Evolutionary conservation across 2,888 invertebrate species (phyloP).

Genomic region (Parnassius glacialis): DNA sequence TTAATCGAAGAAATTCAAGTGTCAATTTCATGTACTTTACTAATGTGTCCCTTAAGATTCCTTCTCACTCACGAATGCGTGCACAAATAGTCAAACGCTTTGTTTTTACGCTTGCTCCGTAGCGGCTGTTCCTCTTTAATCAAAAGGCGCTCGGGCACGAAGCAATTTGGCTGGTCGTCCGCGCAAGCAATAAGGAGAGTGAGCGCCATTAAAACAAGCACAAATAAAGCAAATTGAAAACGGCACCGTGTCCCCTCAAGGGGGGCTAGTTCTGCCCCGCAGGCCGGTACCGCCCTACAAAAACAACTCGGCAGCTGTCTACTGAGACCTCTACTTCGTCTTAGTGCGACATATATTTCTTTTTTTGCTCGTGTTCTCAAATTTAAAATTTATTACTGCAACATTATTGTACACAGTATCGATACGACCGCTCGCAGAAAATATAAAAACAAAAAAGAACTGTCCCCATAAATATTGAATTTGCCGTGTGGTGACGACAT

Average conservation of each 20-base stretch:
- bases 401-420: not conserved
- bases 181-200: constrained; percentile 74
- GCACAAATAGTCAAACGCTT: constrained; percentile 43
- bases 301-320: constrained; percentile 56
- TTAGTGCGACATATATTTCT: constrained; percentile 45
- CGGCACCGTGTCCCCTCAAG: constrained; percentile 58
- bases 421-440: no score
- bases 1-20: not conserved
- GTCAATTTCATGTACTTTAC: not conserved
- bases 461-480: no score
- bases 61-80: constrained; percentile 30
- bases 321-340: constrained; percentile 46
- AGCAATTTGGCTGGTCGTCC: constrained; percentile 75
- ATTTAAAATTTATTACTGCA: constrained; percentile 6
- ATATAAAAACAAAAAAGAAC: no score
- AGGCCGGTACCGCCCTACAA: constrained; percentile 49
- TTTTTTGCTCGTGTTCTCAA: constrained; percentile 29
- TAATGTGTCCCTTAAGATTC: constrained; percentile 28
- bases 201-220: constrained; percentile 79
- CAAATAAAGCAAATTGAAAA: constrained; percentile 81
- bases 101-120: constrained; percentile 60
- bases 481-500: no score
- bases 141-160: constrained; percentile 76
- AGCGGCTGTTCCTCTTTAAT: constrained; percentile 64
- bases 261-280: constrained; percentile 47